Base-by-base conservation (phyloP, 2,113 vertebrate species). In the Panurus biarmicus region DNA sequence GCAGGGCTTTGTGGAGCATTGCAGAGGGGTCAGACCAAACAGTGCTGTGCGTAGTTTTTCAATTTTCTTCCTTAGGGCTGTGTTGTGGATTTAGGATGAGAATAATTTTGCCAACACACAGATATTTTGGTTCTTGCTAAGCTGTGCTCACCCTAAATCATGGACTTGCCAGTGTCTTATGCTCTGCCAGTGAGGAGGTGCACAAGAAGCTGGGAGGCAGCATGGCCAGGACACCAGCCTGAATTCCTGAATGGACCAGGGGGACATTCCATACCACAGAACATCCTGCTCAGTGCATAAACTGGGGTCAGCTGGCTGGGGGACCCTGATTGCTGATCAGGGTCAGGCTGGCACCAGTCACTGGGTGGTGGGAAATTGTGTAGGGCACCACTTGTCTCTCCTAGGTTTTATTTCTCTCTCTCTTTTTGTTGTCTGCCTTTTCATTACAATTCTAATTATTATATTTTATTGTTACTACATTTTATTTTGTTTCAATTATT, bases 381-480 rank as follows among this genome's bases (percentile, higher is more conserved):
- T 10, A 53, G 60, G 66, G 23, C n/a, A 47, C 5, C 9, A 18
- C 9, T 45, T 31, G n/a, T 40, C 20, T 47, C 22, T 26, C 16
- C 40, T 10, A 3, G 20, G 8, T 15, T 69, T 82, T 35, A 48
- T 42, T 61, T 89, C 28, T 42, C 29, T 44, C 48, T 66, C 35
- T 48, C n/a, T 40, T 35, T 69, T 61, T 40, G 17, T 35, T 54
- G 29, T 33, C 47, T 69, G 21, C 35, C 29, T 69, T 75, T 82
- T 48, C n/a, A 69, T 19, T 31, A 19, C 0, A 0, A 31, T n/a
- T 53, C 21, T 6, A 25, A 20, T n/a, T 6, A 25, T 60, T 40
- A 11, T 14, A 51, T 45, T 16, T 74, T 60, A 66, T n/a, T 67
- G 29, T 15, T 60, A 26, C 8, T 35, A 19, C 1, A 10, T 35